Evolutionary conservation across 2,888 invertebrate species (phyloP).

Genomic region (Cephus pulcher): DNA sequence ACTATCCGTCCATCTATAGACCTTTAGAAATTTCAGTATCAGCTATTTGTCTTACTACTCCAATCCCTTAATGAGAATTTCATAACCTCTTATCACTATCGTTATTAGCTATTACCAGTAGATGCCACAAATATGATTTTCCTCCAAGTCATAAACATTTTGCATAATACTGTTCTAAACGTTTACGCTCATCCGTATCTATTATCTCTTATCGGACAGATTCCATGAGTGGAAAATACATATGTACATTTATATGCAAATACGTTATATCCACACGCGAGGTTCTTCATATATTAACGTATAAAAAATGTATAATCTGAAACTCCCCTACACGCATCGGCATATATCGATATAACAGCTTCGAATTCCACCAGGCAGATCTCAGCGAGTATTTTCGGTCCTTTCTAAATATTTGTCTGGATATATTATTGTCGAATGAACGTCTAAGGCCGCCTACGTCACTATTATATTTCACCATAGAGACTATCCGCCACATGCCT

Average conservation of each 20-base stretch:
- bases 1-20: neutral
- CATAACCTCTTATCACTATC: neutral
- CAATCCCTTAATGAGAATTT: neutral
- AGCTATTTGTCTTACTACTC: neutral
- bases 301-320: neutral
- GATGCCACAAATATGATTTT: neutral
- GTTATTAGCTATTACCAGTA: neutral
- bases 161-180: neutral
- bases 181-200: neutral
- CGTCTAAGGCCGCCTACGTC: neutral
- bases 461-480: neutral
- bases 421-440: neutral
- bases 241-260: neutral
- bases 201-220: neutral
- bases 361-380: neutral
- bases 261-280: neutral
- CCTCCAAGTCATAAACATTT: neutral
- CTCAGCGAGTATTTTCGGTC: neutral
- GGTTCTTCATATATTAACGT: neutral
- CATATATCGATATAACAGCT: neutral
- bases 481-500: slow-evolving; percentile 4
- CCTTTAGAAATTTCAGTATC: neutral
- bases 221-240: neutral
- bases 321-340: neutral
- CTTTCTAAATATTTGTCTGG: neutral